phyloP scores from a whole-genome alignment of 2,113 vertebrate species.

The pig (Sus scrofa) region DNA sequence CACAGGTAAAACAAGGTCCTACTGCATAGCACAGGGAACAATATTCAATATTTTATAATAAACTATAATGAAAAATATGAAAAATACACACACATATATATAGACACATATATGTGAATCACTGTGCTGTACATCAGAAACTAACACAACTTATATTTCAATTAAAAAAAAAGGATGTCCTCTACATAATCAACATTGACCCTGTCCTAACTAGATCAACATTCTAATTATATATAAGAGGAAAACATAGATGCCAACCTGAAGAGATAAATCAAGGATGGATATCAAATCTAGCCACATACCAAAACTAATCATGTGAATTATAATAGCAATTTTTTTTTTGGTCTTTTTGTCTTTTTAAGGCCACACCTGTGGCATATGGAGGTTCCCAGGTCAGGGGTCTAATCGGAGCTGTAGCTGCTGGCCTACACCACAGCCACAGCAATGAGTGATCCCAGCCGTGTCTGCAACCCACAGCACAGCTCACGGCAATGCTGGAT shows the following conservation, averaged over 20 bases:
- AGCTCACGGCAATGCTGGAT: too few species aligned
- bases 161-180: not conserved
- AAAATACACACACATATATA: not conserved
- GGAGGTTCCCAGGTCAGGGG: too few species aligned
- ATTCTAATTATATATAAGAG: not conserved
- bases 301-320: not conserved
- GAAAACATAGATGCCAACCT: not conserved
- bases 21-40: not conserved
- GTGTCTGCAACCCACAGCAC: too few species aligned
- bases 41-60: not conserved
- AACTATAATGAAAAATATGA: not conserved
- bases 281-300: not conserved
- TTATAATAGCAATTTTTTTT: not conserved
- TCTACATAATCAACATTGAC: not conserved
- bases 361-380: too few species aligned
- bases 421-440: too few species aligned
- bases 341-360: too few species aligned
- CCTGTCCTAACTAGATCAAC: not conserved
- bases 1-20: not conserved
- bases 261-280: not conserved
- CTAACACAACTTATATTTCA: not conserved
- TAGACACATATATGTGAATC: not conserved
- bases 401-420: too few species aligned
- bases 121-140: not conserved
- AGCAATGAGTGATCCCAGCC: too few species aligned